phyloP scores from a whole-genome alignment of 2,113 vertebrate species.

The Cyrtonyx montezumae region DNA sequence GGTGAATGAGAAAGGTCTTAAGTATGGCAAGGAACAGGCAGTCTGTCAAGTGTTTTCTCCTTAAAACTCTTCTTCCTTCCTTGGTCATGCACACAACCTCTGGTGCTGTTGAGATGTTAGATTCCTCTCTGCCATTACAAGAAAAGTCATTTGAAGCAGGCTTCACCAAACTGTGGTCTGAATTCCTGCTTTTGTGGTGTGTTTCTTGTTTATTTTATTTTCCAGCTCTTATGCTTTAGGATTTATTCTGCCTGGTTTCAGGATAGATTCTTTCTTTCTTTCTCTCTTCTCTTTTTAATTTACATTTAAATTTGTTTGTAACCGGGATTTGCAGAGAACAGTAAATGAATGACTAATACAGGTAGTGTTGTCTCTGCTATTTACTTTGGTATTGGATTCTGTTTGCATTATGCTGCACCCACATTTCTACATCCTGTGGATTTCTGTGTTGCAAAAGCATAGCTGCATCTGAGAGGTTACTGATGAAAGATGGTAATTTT shows the following conservation, averaged over 20 bases:
- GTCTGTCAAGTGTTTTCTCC: neutral
- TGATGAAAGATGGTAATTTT: neutral
- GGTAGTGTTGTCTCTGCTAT: neutral
- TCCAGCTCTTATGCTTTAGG: neutral
- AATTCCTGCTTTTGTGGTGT: neutral
- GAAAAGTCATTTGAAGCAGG: neutral
- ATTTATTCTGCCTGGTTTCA: neutral
- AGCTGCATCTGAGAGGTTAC: neutral
- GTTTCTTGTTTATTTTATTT: neutral
- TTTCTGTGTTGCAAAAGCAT: neutral
- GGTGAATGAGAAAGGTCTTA: neutral
- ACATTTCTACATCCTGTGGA: neutral
- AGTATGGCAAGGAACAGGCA: neutral
- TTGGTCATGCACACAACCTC: neutral
- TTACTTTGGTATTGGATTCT: slow-evolving; percentile 23
- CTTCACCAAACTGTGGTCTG: neutral
- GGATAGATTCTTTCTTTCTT: neutral
- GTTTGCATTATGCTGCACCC: slow-evolving; percentile 30
- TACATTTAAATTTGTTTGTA: neutral
- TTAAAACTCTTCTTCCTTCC: neutral
- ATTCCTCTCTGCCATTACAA: neutral
- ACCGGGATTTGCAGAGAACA: neutral
- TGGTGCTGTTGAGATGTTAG: neutral
- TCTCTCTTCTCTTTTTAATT: neutral
- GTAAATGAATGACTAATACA: neutral